Conservation (phyloP, 2,888 invertebrate species). For the Deroplatys truncata region DNA sequence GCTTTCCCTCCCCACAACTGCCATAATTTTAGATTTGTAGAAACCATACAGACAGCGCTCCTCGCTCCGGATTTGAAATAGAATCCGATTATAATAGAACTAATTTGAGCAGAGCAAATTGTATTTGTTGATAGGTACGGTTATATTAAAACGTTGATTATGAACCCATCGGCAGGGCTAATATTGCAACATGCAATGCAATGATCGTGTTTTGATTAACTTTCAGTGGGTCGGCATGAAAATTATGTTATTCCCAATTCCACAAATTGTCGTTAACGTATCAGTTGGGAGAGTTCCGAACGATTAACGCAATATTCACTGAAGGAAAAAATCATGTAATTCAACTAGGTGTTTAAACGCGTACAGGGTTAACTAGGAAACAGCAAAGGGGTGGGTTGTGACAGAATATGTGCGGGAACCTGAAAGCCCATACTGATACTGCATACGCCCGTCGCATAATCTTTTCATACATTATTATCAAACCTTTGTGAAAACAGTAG, state of each 20-base stretch:
- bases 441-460: too few species aligned
- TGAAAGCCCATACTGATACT: not conserved
- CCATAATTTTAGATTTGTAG: not conserved
- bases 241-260: not conserved
- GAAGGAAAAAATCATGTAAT: not conserved
- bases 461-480: too few species aligned
- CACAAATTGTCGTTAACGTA: not conserved
- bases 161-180: not conserved
- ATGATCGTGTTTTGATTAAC: constrained; percentile 12
- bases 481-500: too few species aligned
- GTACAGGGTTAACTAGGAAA: not conserved
- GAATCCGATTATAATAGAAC: not conserved
- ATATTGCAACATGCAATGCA: not conserved
- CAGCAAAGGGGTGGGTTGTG: not conserved
- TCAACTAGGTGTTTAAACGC: not conserved
- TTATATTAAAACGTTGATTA: constrained; percentile 11
- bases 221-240: not conserved
- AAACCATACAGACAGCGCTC: not conserved
- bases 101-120: not conserved
- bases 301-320: not conserved
- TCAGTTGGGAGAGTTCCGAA: not conserved
- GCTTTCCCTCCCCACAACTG: not conserved
- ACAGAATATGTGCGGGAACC: not conserved
- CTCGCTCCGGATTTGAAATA: not conserved
- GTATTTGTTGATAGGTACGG: constrained; percentile 13